phyloP scores from a whole-genome alignment of 2,797 vertebrate genomes.

The Catostomus latipinnis region DNA sequence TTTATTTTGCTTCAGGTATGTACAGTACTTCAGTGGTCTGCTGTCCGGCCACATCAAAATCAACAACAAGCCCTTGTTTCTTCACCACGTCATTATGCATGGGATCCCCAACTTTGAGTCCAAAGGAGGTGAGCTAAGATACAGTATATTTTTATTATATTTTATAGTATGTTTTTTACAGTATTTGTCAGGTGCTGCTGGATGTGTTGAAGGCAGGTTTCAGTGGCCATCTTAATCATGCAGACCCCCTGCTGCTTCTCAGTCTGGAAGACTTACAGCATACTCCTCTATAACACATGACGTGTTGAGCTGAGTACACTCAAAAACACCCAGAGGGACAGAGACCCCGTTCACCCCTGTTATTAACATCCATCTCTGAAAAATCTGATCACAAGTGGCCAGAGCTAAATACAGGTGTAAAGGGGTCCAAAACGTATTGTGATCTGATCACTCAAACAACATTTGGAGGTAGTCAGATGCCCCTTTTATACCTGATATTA shows the following conservation, averaged over 20 bases:
- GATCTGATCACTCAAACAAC: neutral
- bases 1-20: conserved; percentile 80
- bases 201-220: conserved; percentile 31
- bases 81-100: conserved; percentile 98
- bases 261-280: conserved; percentile 4
- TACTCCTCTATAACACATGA: neutral
- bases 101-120: conserved; percentile 97
- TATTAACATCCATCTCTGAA: neutral
- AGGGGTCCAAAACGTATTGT: neutral
- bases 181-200: neutral
- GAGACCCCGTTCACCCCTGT: neutral
- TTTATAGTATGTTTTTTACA: too few species aligned
- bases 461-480: too few species aligned
- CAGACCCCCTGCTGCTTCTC: neutral
- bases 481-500: too few species aligned
- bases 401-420: neutral
- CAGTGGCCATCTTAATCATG: neutral
- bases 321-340: neutral
- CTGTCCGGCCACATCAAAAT: conserved; percentile 96
- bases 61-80: conserved; percentile 98
- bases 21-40: conserved; percentile 96
- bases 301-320: neutral
- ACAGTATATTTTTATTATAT: too few species aligned
- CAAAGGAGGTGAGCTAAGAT: conserved; percentile 83
- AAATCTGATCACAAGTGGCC: neutral